These are phyloP conservation scores for Coccyzus lansbergi DNA, from an alignment of 2,797 vertebrate genomes.

Conservation along the genomic window DNA sequence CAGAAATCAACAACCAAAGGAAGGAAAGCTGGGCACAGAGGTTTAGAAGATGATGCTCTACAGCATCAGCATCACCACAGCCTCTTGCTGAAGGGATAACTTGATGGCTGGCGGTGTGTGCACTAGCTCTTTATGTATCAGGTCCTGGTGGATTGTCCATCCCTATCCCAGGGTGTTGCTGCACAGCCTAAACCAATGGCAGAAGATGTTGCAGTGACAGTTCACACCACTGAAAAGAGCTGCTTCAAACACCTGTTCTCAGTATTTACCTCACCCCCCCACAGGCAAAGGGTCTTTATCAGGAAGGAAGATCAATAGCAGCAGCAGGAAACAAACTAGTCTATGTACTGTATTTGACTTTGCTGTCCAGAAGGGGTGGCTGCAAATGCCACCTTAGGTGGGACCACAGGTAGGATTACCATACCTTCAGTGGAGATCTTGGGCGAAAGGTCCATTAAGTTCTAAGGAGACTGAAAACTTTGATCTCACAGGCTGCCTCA, in stretches of 20 bases:
- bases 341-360: neutral
- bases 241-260: neutral
- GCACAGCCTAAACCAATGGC: neutral
- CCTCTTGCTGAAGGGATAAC: neutral
- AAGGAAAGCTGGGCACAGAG: neutral
- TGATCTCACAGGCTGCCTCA: neutral
- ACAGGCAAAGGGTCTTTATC: neutral
- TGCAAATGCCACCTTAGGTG: neutral
- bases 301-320: neutral
- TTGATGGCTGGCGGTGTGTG: neutral
- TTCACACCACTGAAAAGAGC: neutral
- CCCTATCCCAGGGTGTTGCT: neutral
- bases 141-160: neutral
- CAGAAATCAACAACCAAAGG: neutral
- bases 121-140: neutral
- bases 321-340: neutral
- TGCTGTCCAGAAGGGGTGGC: neutral
- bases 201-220: neutral
- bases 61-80: neutral
- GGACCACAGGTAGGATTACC: neutral
- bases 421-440: neutral
- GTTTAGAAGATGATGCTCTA: neutral
- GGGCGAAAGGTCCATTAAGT: neutral
- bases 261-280: neutral
- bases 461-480: neutral